Conservation (phyloP, 1,140 invertebrate genomes). For the Bemisia tabaci region DNA sequence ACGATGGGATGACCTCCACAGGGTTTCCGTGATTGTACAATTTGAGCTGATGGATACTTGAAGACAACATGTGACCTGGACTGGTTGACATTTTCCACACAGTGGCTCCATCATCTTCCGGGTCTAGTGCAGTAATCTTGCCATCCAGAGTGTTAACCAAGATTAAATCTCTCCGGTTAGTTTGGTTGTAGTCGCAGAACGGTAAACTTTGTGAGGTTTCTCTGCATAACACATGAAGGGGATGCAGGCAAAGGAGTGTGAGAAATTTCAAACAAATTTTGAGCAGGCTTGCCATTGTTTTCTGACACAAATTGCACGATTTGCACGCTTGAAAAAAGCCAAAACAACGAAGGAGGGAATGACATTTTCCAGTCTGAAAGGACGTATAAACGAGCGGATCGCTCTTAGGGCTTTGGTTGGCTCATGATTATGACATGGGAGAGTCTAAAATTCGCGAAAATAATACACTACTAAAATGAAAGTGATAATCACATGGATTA, state of each 20-base stretch:
- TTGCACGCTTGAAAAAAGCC: no score
- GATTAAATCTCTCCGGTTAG: constrained; percentile 33
- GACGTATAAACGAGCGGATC: no score
- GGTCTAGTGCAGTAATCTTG: constrained; percentile 58
- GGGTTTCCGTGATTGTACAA: constrained; percentile 71
- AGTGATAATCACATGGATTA: no score
- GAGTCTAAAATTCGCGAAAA: no score
- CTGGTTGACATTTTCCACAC: constrained; percentile 61
- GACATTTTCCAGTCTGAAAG: no score
- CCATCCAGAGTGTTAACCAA: constrained; percentile 83
- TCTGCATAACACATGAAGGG: background rate
- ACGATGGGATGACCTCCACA: constrained; percentile 76
- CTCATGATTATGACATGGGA: no score
- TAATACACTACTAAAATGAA: no score
- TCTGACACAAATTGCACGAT: no score
- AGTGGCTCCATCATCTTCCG: constrained; percentile 45
- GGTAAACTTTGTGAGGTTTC: background rate
- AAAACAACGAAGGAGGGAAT: no score
- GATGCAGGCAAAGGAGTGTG: background rate
- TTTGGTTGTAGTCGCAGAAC: background rate
- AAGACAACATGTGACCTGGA: constrained; percentile 58
- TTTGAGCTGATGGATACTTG: constrained; percentile 72
- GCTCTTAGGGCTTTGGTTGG: no score
- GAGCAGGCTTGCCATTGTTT: background rate
- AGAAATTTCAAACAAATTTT: background rate